Base-by-base conservation (phyloP, 2,888 invertebrate genomes). In the Acrocyrtus sp. region DNA sequence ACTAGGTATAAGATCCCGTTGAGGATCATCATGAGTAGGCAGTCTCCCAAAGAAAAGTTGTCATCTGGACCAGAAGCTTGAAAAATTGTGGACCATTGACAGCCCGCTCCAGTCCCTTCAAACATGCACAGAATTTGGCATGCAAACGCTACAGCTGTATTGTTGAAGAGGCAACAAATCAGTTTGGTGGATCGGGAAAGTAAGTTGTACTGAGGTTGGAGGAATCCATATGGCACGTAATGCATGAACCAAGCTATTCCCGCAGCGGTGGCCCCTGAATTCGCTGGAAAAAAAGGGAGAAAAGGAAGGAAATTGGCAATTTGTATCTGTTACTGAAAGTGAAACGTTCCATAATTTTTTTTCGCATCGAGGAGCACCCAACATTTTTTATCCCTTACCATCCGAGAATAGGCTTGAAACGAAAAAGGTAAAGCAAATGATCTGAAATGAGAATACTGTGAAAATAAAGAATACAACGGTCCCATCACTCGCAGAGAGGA, bases 71-170 rank as follows among this genome's bases (percentile, higher is more conserved):
- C 87, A 0, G 89, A 88, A 0, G 90, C 87, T 1, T 85, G 82
- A 82, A 88, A 88, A 62, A 92, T 85, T 57, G 89, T 89, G 10
- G 85, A 84, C 90, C 90, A 91, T 78, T 89, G 88, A 78, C 90
- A 83, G 22, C 90, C 90, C 48, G 73, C 78, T 26, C 83, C 83
- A 54, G 87, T 88, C 68, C 90, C 89, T 85, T 93, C 93, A 82
- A 88, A 90, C 82, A 89, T 88, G 15, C 92, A 84, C 45, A 94
- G 87, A 10, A 93, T 84, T 82, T 91, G 90, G 73, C 92, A 90
- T 2, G 92, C 94, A 81, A 89, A 91, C 0, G 91, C 89, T 91
- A 95, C 91, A 3, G 91, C 94, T 0, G 92, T 89, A 83, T 95
- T 95, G 21, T 90, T 89, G 62, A 91, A 85, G 10, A 94, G 83